Evolutionary conservation across 1,140 invertebrate species (phyloP).

Genomic region (Drosophila pseudoobscura): DNA sequence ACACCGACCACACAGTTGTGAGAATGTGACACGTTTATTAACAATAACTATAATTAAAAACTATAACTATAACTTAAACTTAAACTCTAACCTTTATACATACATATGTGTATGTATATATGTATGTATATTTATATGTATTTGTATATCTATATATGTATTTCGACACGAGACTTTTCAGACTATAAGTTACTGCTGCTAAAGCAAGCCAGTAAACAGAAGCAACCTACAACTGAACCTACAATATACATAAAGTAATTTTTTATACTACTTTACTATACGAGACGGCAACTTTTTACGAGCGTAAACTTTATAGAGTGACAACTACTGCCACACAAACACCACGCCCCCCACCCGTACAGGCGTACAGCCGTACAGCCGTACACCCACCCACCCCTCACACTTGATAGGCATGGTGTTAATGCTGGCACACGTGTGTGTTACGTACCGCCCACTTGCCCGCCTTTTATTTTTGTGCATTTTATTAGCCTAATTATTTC

Average conservation of each 20-base stretch:
- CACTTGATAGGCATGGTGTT: slow-evolving; percentile 61
- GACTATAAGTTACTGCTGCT: slow-evolving; percentile 59
- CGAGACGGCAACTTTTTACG: not conserved
- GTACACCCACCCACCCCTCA: slow-evolving; percentile 7
- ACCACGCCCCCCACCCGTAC: slow-evolving; percentile 16
- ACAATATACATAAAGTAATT: slow-evolving; percentile 46
- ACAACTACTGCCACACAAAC: slow-evolving; percentile 26
- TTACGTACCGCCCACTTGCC: not conserved
- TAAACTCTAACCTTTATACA: not conserved
- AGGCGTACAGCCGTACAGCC: too few relatives aligned
- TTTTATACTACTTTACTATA: slow-evolving; percentile 33
- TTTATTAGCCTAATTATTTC: slow-evolving; percentile 66
- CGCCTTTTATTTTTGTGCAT: slow-evolving; percentile 37
- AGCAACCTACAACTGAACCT: slow-evolving; percentile 21
- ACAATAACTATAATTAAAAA: slow-evolving; percentile 49
- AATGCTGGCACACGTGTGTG: slow-evolving; percentile 24
- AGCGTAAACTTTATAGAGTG: slow-evolving; percentile 48
- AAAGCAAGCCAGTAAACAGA: slow-evolving; percentile 26
- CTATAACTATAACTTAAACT: slow-evolving; percentile 2
- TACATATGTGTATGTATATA: not conserved
- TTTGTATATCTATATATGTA: slow-evolving; percentile 40
- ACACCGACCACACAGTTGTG: slow-evolving; percentile 37
- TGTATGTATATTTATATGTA: slow-evolving; percentile 12
- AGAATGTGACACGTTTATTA: slow-evolving; percentile 69
- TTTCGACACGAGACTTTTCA: slow-evolving; percentile 53